These are phyloP conservation scores for Crotalus horridus DNA, from an alignment of 2,113 vertebrate genomes.

Conservation along the genomic window DNA sequence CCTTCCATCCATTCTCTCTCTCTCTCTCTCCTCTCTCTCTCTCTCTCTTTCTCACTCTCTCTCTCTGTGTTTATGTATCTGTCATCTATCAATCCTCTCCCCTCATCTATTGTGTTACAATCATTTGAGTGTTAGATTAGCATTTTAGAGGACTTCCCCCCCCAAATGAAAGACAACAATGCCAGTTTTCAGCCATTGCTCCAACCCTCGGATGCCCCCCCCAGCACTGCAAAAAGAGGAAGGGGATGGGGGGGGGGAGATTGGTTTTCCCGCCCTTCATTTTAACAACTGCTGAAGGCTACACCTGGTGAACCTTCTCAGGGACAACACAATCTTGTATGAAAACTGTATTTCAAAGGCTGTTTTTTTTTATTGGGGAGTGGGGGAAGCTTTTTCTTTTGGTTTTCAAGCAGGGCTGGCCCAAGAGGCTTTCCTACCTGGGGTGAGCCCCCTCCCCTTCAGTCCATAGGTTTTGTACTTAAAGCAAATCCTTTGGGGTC, in stretches of 20 bases:
- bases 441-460: background rate
- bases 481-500: background rate
- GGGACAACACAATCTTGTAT: background rate
- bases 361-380: background rate
- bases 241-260: background rate
- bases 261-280: background rate
- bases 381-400: background rate
- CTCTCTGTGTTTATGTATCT: too few species aligned
- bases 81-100: too few species aligned
- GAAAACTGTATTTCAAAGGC: background rate
- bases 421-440: background rate
- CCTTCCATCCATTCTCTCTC: too few species aligned
- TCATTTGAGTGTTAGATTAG: background rate
- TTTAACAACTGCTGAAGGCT: background rate
- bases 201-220: too few species aligned
- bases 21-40: too few species aligned
- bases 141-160: background rate
- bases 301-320: background rate
- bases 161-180: background rate
- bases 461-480: background rate
- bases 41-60: too few species aligned
- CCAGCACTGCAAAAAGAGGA: background rate
- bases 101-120: background rate
- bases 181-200: background rate
- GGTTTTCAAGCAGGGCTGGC: background rate